Conservation (phyloP, 2,888 invertebrate species). For the Epinotia bilunana region DNA sequence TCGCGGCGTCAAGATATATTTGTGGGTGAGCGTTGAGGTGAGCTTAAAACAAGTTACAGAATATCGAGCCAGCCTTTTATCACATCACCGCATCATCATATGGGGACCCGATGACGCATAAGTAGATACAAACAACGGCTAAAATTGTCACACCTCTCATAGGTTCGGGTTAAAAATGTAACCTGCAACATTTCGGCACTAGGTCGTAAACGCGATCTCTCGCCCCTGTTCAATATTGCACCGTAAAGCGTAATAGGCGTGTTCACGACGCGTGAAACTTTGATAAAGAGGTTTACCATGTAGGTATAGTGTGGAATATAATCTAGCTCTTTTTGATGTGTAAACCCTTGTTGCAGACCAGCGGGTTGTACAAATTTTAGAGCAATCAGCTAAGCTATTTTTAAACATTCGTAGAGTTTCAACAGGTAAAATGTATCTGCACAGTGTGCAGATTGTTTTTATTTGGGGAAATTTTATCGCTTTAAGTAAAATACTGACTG, state of each 20-base stretch:
- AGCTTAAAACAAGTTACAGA: no score
- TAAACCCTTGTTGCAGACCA: not conserved
- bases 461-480: no score
- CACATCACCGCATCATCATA: not conserved
- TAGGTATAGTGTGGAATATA: not conserved
- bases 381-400: not conserved
- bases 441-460: no score
- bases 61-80: no score
- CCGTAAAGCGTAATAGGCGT: conserved; percentile 6
- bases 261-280: conserved; percentile 18
- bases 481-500: no score
- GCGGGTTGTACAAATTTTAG: not conserved
- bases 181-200: conserved; percentile 2
- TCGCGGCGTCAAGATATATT: no score
- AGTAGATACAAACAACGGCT: not conserved
- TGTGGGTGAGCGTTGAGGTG: no score
- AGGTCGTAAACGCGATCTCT: conserved; percentile 6
- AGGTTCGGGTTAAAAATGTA: conserved; percentile 5
- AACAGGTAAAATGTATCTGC: no score
- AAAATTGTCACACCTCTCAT: not conserved
- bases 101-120: not conserved
- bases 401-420: not conserved
- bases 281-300: conserved; percentile 16
- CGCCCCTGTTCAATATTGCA: not conserved
- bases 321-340: not conserved